These are phyloP conservation scores for Sinocyclocheilus maitianheensis DNA, from an alignment of 2,113 vertebrate species.

Conservation along the genomic window DNA sequence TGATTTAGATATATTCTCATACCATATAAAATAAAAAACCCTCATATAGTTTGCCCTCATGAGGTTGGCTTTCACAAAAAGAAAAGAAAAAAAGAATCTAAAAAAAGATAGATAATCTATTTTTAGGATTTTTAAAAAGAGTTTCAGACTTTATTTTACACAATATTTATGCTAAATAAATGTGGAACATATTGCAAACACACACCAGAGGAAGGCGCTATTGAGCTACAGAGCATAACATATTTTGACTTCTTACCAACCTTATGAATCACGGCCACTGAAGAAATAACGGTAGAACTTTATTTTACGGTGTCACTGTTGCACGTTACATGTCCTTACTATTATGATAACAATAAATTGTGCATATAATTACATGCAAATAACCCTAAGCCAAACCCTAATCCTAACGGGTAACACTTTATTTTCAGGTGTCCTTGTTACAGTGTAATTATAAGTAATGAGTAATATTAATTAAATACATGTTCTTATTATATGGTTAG, in stretches of 20 bases:
- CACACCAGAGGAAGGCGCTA: conserved; percentile 36
- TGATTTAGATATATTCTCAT: neutral
- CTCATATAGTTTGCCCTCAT: neutral
- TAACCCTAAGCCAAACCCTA: too few species aligned
- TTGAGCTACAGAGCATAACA: conserved; percentile 11
- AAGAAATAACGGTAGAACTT: neutral
- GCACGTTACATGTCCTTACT: too few species aligned
- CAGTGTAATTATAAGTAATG: too few species aligned
- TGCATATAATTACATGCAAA: too few species aligned
- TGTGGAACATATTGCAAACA: neutral
- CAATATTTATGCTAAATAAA: neutral
- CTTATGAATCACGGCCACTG: neutral
- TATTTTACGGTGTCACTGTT: too few species aligned
- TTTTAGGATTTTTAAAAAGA: neutral
- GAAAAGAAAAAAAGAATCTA: too few species aligned
- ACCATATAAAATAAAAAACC: neutral
- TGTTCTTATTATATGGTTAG: too few species aligned
- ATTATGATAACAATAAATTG: too few species aligned
- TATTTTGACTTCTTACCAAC: neutral
- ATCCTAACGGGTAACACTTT: too few species aligned
- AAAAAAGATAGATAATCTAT: neutral
- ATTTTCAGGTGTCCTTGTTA: too few species aligned
- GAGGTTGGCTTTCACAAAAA: neutral
- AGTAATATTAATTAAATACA: too few species aligned
- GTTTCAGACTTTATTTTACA: neutral